Evolutionary conservation across 1,140 invertebrate genomes (phyloP), one percentile per base, ranked within the genome.

Genomic region (Teleopsis dalmanni): DNA sequence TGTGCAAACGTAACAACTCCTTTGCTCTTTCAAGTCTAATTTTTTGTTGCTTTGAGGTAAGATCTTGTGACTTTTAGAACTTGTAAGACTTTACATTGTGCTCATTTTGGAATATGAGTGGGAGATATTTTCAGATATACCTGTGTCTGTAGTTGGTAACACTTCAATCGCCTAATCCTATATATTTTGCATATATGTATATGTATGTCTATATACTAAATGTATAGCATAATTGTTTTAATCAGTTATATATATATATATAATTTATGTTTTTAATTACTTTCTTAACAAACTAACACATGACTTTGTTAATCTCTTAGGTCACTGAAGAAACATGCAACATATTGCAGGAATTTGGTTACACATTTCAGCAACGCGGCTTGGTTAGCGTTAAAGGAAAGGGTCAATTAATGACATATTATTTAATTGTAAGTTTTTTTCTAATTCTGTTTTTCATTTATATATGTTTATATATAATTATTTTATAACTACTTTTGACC

Each of bases 331-430:
- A 95, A 66, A 95, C 91, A 0, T 85, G 85, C 54, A 76, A 82
- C 50, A 93, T 95, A 55, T 74, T 95, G 2, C 79, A 90, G 61
- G 77, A 82, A 33, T 95, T 92, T 65, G 88, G 88, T 3, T 96
- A 91, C 65, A 83, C 82, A 35, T 96, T 95, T 70, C 88, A 91
- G 65, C 90, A 94, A 60, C 79, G 92, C 2, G 92, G 93, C 3
- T 72, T 95, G 33, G 90, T 97, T 1, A 83, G 85, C 5, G 91
- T 97, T 4, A 97, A 96, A 68, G 92, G 93, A 36, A 96, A 96
- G 71, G 93, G 93, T 4, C 88, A 95, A 70, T 76, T 97, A 11
- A 87, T 94, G 81, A 97, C 93, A 0, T 95, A 94, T 70, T 96
- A 95, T 69, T 74, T 98, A 26, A 75, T 84, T 49, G 86, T 85